Evolutionary conservation across 2,797 vertebrate species (phyloP), one percentile per base, ranked within the genome.

Genomic region (Nyctalus aviator): DNA sequence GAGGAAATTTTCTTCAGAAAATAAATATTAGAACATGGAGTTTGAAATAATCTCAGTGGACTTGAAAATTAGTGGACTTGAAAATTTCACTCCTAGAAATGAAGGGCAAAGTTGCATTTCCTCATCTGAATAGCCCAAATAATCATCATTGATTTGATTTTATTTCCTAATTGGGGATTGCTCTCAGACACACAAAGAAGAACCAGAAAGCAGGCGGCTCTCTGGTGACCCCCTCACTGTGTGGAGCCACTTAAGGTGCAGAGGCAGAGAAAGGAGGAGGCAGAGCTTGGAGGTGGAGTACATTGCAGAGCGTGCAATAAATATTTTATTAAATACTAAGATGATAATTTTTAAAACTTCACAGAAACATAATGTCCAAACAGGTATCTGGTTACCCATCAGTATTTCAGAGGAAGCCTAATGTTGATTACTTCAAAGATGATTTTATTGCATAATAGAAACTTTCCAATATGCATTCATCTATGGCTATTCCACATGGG

Each of bases 1-100:
- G 71, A 84, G 21, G 59, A 93, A 75, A 93, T 92, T 73, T 91
- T 59, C 88, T 83, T 55, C 37, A 25, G 59, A 90, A 89, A 90
- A 50, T 69, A 23, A 48, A 32, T 23, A 6, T 5, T 44, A 84
- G 11, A 77, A 71, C 37, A 53, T 0, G 3, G 48, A 57, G 9
- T 17, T 75, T 41, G 30, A 84, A 30, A 77, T 46, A 73, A 64
- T 81, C 81, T 48, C 77, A 76, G 53, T 32, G 8, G 82, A 37
- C 44, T 66, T 35, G 11, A 59, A 79, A 71, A 8, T 77, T 10
- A 76, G 53, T 32, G 8, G 82, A 37, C 44, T 66, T 35, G 11
- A 59, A 79, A 71, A 8, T 77, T 10, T 90, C 53, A 64, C 18
- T 68, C 59, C 8, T 59, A 71, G 75, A 81, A 93, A 68, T 62